These are phyloP conservation scores for Brachyopa scutellaris DNA, from an alignment of 2,888 invertebrate species.

Conservation along the genomic window DNA sequence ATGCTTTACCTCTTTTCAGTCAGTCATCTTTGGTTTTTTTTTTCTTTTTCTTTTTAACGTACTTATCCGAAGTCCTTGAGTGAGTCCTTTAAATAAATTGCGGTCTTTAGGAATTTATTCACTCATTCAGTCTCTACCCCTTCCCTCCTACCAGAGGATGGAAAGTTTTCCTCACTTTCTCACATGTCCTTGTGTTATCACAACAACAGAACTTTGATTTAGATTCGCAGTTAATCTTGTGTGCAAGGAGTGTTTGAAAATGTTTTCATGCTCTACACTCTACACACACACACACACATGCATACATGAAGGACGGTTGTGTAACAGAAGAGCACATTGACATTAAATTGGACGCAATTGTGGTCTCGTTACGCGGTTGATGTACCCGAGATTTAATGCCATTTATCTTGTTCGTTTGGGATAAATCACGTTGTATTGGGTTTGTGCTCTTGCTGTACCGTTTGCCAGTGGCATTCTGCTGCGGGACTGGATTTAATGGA, in stretches of 20 bases:
- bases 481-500: constrained; percentile 41
- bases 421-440: constrained; percentile 70
- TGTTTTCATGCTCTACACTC: constrained; percentile 5
- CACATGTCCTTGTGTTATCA: constrained; percentile 63
- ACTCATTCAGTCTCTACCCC: constrained; percentile 37
- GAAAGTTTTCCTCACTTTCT: constrained; percentile 37
- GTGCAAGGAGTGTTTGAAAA: constrained; percentile 65
- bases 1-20: constrained; percentile 59
- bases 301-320: constrained; percentile 4
- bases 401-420: constrained; percentile 70
- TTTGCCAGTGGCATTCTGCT: constrained; percentile 21
- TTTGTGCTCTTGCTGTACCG: constrained; percentile 23
- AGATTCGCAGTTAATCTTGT: constrained; percentile 69
- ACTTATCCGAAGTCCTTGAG: constrained; percentile 36
- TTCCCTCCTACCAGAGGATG: not conserved
- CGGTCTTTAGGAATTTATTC: constrained; percentile 70
- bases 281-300: not conserved
- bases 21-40: constrained; percentile 44
- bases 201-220: constrained; percentile 71
- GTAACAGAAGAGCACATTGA: constrained; percentile 60
- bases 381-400: constrained; percentile 70
- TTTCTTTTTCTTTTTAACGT: not conserved
- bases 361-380: constrained; percentile 73
- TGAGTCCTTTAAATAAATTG: constrained; percentile 70
- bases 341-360: constrained; percentile 72